Percentiles rank a stretch among this genome's conserved stretches.
phyloP scores from a whole-genome alignment of 2,888 invertebrate species.

The Litoditis marina region DNA sequence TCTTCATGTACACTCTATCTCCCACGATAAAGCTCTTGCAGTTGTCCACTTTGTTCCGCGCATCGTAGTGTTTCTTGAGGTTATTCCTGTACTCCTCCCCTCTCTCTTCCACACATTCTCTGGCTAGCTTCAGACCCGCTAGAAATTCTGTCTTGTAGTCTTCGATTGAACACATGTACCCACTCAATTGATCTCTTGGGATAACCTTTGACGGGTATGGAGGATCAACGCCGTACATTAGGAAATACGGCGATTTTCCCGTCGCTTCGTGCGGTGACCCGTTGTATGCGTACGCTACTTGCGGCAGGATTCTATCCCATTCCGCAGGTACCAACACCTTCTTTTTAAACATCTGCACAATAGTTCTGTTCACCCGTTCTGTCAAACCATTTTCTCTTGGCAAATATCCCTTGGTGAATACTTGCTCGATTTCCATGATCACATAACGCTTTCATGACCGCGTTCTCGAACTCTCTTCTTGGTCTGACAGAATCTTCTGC shows the following conservation, averaged over 20 bases:
- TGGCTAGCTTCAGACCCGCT: background rate
- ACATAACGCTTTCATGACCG: background rate
- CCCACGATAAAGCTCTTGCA: background rate
- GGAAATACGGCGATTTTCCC: conserved; percentile 11
- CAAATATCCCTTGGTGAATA: too few relatives aligned
- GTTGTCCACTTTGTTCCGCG: conserved; percentile 3
- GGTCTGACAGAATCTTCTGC: conserved; percentile 1
- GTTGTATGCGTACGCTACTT: conserved; percentile 18
- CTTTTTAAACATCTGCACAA: conserved; percentile 2
- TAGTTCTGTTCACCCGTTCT: conserved; percentile 21
- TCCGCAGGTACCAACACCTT: too few relatives aligned
- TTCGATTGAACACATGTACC: too few relatives aligned
- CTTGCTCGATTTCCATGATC: conserved; percentile 11
- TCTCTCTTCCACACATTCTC: conserved; percentile 2
- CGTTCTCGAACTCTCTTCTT: too few relatives aligned
- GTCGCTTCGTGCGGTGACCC: conserved; percentile 7
- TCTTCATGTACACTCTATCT: conserved; percentile 3
- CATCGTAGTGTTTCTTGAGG: conserved; percentile 11
- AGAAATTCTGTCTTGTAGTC: conserved; percentile 10
- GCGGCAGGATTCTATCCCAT: conserved; percentile 20
- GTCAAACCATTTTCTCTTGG: too few relatives aligned
- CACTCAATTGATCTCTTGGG: too few relatives aligned
- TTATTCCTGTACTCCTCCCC: conserved; percentile 3
- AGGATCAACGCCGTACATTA: conserved; percentile 4
- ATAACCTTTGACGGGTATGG: background rate